Base-by-base conservation (phyloP, 2,113 vertebrate species). In the Smithornis capensis region DNA sequence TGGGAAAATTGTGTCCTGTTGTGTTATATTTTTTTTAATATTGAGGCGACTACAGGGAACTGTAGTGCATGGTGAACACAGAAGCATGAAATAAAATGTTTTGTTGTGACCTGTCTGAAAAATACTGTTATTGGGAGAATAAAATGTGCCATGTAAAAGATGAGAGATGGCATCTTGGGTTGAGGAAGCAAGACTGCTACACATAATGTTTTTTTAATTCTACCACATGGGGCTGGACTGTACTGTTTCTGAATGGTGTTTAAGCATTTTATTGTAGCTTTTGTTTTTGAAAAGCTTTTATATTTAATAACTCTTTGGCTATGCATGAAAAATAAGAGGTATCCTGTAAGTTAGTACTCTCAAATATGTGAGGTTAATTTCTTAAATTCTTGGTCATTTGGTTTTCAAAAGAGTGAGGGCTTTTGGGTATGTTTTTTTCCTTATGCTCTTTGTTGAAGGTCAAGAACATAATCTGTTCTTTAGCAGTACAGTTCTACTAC, bases 371-470 rank as follows among this genome's bases (percentile, higher is more conserved):
- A 31, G 5, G 14, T 85, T 92, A 87, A 53, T 94, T 76, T 25
- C 53, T 89, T 64, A 64, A 76, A 21, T 81, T 88, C 63, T 90
- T 56, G 31, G 50, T 87, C 52, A 44, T 73, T 69, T 4, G 3
- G 7, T 44, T 69, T 71, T 49, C 75, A 35, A 73, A 67, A 90
- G 60, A 78, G 31, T 31, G 56, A 45, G 13, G 29, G 14, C 42
- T 87, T 82, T 64, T 49, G 31, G 12, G 18, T 91, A 16, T 49
- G 14, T 73, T 21, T 63, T 67, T 75, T 92, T 80, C 67, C 69
- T 87, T 69, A 49, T 42, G 67, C n/a, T 87, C 78, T 95, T 92
- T 83, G 40, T 87, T 96, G 89, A 97, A 96, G 93, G 94, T 95
- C 89, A 94, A 57, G 91, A 91, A 81, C 23, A 68, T 94, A 93